Conservation (phyloP, 2,888 invertebrate species). For the Mimumesa dahlbomi region DNA sequence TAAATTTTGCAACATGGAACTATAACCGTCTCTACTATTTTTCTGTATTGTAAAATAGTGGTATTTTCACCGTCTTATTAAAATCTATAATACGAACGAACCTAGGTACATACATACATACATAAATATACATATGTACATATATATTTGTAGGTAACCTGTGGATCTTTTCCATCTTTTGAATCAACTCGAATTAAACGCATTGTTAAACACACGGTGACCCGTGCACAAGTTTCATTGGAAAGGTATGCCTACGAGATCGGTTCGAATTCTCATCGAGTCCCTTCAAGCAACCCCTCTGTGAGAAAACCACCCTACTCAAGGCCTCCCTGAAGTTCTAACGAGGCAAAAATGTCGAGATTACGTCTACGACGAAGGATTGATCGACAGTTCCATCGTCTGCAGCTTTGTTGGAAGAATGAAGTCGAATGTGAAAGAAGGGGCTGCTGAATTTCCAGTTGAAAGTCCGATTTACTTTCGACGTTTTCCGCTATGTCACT, state of each 20-base stretch:
- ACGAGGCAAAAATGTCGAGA: slow-evolving; percentile 58
- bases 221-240: slow-evolving; percentile 35
- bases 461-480: background rate
- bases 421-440: slow-evolving; percentile 19
- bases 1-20: slow-evolving; percentile 13
- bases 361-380: slow-evolving; percentile 41
- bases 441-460: background rate
- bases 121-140: too few species aligned
- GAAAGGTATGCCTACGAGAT: background rate
- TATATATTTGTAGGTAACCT: too few species aligned
- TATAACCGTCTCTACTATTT: too few species aligned
- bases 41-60: too few species aligned
- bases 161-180: too few species aligned
- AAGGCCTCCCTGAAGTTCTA: slow-evolving; percentile 32
- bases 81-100: too few species aligned
- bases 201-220: slow-evolving; percentile 39
- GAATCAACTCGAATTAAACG: slow-evolving; percentile 21
- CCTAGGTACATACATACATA: too few species aligned
- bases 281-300: slow-evolving; percentile 13
- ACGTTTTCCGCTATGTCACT: background rate
- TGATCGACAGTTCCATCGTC: slow-evolving; percentile 53
- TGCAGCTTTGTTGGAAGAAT: slow-evolving; percentile 39
- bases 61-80: too few species aligned
- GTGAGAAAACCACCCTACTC: slow-evolving; percentile 7
- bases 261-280: slow-evolving; percentile 41